Conservation (phyloP, 2,888 invertebrate species). For the Acholoe squamosa region DNA sequence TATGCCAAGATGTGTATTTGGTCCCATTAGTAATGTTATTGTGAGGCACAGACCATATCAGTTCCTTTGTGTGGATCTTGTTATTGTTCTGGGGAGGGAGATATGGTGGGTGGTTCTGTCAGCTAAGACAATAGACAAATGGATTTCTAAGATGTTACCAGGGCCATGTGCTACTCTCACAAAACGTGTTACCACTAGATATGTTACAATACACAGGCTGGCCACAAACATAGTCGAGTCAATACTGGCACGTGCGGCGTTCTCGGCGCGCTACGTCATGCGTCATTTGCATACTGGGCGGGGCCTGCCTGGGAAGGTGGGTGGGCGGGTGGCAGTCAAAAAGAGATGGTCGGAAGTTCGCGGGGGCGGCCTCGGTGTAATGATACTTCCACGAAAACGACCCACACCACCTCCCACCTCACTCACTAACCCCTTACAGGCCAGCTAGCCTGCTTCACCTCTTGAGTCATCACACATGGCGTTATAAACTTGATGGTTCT, state of each 20-base stretch:
- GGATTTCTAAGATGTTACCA: neutral
- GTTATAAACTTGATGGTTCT: conserved; percentile 6
- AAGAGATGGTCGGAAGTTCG: conserved; percentile 41
- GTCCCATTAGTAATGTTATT: no score
- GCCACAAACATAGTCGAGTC: neutral
- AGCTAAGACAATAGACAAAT: conserved; percentile 3
- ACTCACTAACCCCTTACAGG: neutral
- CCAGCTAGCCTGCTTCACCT: neutral
- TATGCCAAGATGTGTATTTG: neutral
- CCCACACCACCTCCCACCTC: neutral
- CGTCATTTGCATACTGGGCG: conserved; percentile 34
- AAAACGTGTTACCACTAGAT: conserved; percentile 20
- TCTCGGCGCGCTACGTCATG: conserved; percentile 41
- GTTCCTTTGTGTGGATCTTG: no score
- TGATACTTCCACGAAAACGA: conserved; percentile 33
- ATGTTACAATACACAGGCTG: neutral
- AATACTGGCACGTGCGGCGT: conserved; percentile 30
- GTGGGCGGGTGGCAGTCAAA: conserved; percentile 27
- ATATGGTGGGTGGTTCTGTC: neutral
- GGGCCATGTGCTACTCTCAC: neutral
- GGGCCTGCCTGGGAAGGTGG: neutral
- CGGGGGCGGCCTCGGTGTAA: conserved; percentile 47
- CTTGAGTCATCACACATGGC: conserved; percentile 41
- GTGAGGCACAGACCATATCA: neutral
- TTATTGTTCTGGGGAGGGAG: neutral